A percentile compares a stretch with the other conserved stretches of the same genome.
phyloP scores from a whole-genome alignment of 2,113 vertebrate genomes.

The human region GRCh38 chr2:106800501-106801000 shows the following conservation, averaged over 20 bases:
- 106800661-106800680: not conserved
- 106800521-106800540: not conserved
- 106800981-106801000: not conserved
- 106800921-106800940: not conserved
- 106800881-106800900: not conserved
- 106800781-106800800: accelerated
- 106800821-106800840: not conserved
- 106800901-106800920: not conserved
- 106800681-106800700: not conserved
- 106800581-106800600: not conserved
- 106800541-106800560: not conserved
- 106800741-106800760: no score
- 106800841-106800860: not conserved
- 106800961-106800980: not conserved
- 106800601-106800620: not conserved
- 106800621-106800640: not conserved
- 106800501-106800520: not conserved
- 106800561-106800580: not conserved
- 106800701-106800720: not conserved
- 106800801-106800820: accelerated
- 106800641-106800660: not conserved
- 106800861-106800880: accelerated
- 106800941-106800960: not conserved
- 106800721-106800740: not conserved
- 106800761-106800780: accelerated